These are phyloP conservation scores for Ceratosolen solmsi DNA, from an alignment of 1,140 invertebrate genomes.

Conservation along the genomic window DNA sequence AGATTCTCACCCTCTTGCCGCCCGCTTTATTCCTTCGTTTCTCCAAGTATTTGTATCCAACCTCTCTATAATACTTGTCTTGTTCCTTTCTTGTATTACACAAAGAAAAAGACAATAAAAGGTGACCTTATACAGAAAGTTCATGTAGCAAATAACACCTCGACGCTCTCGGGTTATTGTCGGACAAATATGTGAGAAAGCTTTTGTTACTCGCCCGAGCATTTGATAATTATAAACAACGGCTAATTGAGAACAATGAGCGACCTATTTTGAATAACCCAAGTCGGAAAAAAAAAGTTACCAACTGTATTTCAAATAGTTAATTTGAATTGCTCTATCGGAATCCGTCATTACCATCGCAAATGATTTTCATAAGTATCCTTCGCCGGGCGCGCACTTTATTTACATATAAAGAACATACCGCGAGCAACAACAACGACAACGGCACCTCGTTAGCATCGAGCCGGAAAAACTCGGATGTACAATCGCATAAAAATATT, in stretches of 20 bases:
- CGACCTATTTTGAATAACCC: not conserved
- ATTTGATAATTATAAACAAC: not conserved
- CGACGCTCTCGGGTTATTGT: not conserved
- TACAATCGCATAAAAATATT: slow-evolving; percentile 15
- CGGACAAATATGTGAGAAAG: not conserved
- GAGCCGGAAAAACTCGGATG: not conserved
- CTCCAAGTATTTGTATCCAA: slow-evolving; percentile 22
- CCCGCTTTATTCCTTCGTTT: not conserved
- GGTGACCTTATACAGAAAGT: not conserved
- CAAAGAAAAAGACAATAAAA: slow-evolving; percentile 27
- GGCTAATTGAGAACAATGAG: not conserved
- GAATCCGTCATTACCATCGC: not conserved
- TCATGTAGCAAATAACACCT: slow-evolving; percentile 4
- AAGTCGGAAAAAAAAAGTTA: not conserved
- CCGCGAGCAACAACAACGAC: no score
- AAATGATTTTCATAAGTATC: slow-evolving; percentile 5
- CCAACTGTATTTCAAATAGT: not conserved
- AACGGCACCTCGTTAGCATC: no score
- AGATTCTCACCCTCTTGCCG: slow-evolving; percentile 18
- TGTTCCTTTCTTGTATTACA: not conserved
- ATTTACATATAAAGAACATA: not conserved
- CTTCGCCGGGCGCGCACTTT: not conserved
- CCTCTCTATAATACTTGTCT: slow-evolving; percentile 5
- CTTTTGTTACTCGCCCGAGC: not conserved
- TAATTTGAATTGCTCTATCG: not conserved